phyloP scores from a whole-genome alignment of 2,797 vertebrate species.

The Cirrhinus molitorella region DNA sequence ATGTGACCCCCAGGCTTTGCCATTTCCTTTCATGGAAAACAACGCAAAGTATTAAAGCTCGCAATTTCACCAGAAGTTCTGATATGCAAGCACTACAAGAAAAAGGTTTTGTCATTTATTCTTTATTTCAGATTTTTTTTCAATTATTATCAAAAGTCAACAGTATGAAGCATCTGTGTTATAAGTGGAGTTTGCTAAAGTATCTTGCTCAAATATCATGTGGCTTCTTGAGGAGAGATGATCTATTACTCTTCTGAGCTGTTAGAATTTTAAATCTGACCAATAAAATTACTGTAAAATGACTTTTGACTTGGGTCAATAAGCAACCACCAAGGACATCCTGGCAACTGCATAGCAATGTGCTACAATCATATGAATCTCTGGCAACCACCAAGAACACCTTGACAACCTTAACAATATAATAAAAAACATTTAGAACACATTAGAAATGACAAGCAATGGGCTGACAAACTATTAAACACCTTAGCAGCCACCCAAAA shows the following conservation, averaged over 20 bases:
- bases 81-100: constrained; percentile 1
- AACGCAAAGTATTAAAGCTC: constrained; percentile 16
- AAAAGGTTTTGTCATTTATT: neutral
- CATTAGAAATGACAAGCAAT: neutral
- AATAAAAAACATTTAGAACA: neutral
- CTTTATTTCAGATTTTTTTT: neutral
- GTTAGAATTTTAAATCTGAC: neutral
- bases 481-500: neutral
- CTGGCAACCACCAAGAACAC: neutral
- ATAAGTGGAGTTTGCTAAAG: neutral
- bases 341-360: neutral
- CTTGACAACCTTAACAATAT: neutral
- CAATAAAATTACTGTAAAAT: neutral
- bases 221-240: neutral
- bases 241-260: neutral
- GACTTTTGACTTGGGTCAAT: neutral
- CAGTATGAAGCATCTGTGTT: neutral
- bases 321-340: neutral
- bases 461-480: neutral
- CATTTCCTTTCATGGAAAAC: constrained; percentile 55
- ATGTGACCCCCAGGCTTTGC: constrained; percentile 36
- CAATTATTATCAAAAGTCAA: neutral
- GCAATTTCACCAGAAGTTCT: neutral
- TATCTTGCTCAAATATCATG: neutral
- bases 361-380: neutral